Base-by-base conservation (phyloP, 37 sponge, comb jelly and placozoan genomes). In the Diacarnus erythraeanus region DNA sequence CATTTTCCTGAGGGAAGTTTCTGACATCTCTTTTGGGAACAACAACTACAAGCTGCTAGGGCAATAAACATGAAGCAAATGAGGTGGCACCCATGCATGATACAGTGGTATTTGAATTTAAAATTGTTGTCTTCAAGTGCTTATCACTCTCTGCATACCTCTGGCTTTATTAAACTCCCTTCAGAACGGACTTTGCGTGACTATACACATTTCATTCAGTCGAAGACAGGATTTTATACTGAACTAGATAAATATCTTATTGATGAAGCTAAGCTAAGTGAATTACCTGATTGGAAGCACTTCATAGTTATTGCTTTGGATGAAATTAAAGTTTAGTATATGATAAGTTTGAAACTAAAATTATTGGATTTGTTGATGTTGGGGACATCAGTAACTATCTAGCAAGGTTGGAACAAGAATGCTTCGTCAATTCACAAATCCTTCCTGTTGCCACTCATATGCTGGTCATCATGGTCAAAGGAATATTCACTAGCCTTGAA, bases 81-180 rank as follows among this genome's bases (percentile, higher is more conserved):
- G 66, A 44, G 67, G 27, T 86, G 87, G 80, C 87, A 86, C 59
- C 87, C 87, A 3, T n/a, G 72, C 21, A 85, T 77, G 79, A 71
- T 78, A 12, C 70, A 71, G 38, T 86, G 80, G 80, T 79, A 76
- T 65, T 30, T 79, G 1, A 74, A 80, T 30, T 69, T 86, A 33
- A 78, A 86, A 35, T 61, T 65, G 51, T n/a, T 86, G 2, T 86
- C 87, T 15, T 9, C 63, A n/a, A 3, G 59, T 61, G 74, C 80
- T 0, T 86, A 80, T 43, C 57, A 80, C 9, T 27, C 80, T 1
- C 21, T 80, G 23, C 34, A 75, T 9, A 59, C 75, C 2, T 36
- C 47, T 21, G 80, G 70, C 12, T 76, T 69, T 37, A 9, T 84
- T 38, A 77, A 25, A 26, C 54, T 76, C 1, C 77, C 77, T 10